Percentiles rank a stretch among this genome's conserved stretches.
phyloP scores from a whole-genome alignment of 2,113 vertebrate species.

The Cyprinodon tularosa region DNA sequence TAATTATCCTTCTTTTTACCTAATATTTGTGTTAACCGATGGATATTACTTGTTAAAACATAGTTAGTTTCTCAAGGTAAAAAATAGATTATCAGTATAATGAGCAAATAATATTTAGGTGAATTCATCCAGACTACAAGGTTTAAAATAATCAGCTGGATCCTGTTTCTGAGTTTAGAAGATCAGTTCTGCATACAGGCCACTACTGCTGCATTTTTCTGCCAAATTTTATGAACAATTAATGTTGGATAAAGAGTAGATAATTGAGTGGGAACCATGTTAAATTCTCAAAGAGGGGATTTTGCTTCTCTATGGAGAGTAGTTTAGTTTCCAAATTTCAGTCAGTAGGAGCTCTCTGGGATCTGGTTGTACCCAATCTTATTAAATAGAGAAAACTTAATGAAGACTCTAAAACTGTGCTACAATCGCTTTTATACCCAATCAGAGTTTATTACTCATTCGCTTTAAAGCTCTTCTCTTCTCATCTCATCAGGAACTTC shows the following conservation, averaged over 20 bases:
- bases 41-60: conserved; percentile 5
- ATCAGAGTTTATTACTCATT: conserved; percentile 22
- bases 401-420: conserved; percentile 31
- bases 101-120: conserved; percentile 3
- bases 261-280: conserved; percentile 11
- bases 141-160: conserved; percentile 15
- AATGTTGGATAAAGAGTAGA: conserved; percentile 27
- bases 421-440: conserved; percentile 24
- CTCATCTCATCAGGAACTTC: conserved; percentile 15
- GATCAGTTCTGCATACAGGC: conserved; percentile 15
- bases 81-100: background rate
- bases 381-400: conserved; percentile 35
- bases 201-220: conserved; percentile 12
- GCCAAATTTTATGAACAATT: conserved; percentile 36
- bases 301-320: background rate
- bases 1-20: background rate
- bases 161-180: conserved; percentile 20
- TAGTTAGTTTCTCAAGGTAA: background rate
- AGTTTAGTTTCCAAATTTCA: conserved; percentile 8
- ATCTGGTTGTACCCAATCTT: conserved; percentile 19
- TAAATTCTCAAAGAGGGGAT: background rate
- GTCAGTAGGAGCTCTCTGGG: conserved; percentile 9
- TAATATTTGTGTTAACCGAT: background rate
- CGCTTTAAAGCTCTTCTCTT: background rate
- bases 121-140: background rate